Base-by-base conservation (phyloP, 1,140 invertebrate species). In the Drosophila novamexicana region DNA sequence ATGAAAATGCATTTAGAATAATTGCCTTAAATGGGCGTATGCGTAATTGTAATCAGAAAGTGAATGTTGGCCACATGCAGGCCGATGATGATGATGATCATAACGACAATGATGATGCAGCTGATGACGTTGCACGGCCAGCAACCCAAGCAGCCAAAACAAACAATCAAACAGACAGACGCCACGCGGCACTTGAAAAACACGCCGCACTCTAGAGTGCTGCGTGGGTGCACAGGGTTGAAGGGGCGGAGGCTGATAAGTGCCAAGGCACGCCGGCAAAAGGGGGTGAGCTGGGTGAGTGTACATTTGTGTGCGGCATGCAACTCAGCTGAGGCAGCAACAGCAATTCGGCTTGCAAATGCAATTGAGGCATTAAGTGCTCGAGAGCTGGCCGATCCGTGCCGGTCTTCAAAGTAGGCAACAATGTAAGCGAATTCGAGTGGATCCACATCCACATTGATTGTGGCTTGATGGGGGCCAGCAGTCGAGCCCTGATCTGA, bases 341-440 rank as follows among this genome's bases (percentile, higher is more conserved):
- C 75, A 58, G 79, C 77, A 83, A 88, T 89, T 73, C 74, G 73
- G 77, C 68, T 89, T 83, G 84, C 74, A 88, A 81, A 82, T 84
- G 84, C 84, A 65, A 83, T 84, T 83, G 74, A 89, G 77, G 73
- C 80, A 89, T 70, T 81, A 78, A 88, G 84, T 86, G 81, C 66
- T 69, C 58, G 70, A 68, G 61, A 56, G 50, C 50, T 54, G 53
- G 8, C 16, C 56, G 61, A 52, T 75, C 34, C 64, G 10, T 9
- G 62, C 32, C 67, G 44, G 53, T 72, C 73, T 58, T 54, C 69
- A 72, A 57, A 49, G 52, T 45, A 42, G 34, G 29, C 54, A 9
- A 72, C 69, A 66, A 53, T 54, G 56, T 63, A 54, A 42, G 79
- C 78, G 72, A 75, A 77, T 82, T 86, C 71, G 74, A 85, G 78